These are phyloP conservation scores for Pao palembangensis DNA, from an alignment of 2,113 vertebrate genomes.

Conservation along the genomic window DNA sequence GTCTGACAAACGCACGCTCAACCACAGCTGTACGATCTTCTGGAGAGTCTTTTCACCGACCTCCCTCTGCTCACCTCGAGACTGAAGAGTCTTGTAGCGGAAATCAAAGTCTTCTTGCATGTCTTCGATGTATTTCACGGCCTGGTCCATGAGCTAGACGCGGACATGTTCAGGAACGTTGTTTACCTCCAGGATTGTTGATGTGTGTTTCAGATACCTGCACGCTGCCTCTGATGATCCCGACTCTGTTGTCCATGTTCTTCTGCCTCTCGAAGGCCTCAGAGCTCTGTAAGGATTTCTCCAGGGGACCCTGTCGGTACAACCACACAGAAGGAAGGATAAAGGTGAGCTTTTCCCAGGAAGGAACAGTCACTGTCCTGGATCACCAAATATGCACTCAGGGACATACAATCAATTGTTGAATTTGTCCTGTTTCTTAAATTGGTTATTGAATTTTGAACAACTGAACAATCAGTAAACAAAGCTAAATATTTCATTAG, in stretches of 20 bases:
- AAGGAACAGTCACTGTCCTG: no score
- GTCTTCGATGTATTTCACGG: constrained; percentile 92
- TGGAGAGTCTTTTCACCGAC: background rate
- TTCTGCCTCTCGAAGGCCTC: constrained; percentile 87
- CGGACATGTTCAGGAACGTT: background rate
- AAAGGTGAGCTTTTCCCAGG: no score
- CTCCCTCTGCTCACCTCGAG: constrained; percentile 77
- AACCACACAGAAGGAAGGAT: background rate
- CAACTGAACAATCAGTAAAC: no score
- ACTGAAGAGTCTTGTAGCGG: constrained; percentile 93
- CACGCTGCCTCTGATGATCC: constrained; percentile 84
- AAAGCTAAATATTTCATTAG: no score
- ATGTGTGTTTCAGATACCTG: constrained; percentile 74
- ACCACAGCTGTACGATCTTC: background rate
- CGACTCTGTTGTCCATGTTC: constrained; percentile 86
- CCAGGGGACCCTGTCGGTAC: constrained; percentile 83
- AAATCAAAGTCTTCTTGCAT: constrained; percentile 98
- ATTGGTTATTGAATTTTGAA: no score
- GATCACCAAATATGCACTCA: no score
- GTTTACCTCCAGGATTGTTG: background rate
- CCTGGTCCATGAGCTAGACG: constrained; percentile 89
- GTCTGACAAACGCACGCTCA: constrained; percentile 70
- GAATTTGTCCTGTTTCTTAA: no score
- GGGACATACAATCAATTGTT: no score
- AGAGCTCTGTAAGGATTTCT: constrained; percentile 88